Percentiles rank a stretch among this genome's conserved stretches.
Conservation (phyloP, 2,888 invertebrate species). For the Platycnemis pennipes region DNA sequence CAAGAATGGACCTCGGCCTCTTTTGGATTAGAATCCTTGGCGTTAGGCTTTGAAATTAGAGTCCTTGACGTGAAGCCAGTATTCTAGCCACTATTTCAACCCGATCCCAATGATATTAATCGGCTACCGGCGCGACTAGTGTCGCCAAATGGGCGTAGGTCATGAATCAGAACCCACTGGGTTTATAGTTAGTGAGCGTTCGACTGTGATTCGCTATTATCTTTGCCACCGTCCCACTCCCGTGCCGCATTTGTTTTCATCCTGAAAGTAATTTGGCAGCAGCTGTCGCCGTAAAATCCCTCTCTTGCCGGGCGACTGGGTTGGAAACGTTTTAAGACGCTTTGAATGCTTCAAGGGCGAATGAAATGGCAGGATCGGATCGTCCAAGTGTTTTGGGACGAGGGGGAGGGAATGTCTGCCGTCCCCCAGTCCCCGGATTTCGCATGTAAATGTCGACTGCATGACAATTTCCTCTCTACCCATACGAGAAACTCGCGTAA, state of each 20-base stretch:
- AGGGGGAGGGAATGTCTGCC: background rate
- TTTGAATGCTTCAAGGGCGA: background rate
- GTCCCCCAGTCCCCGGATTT: background rate
- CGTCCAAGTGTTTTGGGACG: background rate
- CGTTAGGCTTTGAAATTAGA: too few relatives aligned
- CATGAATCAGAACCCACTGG: too few relatives aligned
- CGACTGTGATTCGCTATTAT: background rate
- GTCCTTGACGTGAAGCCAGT: too few relatives aligned
- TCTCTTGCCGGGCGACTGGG: background rate
- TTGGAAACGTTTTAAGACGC: constrained; percentile 10
- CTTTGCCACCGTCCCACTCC: background rate
- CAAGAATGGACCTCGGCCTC: too few relatives aligned
- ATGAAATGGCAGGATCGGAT: background rate
- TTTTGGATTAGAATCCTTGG: too few relatives aligned
- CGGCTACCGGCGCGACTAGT: too few relatives aligned
- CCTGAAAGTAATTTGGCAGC: constrained; percentile 17
- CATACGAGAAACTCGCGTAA: background rate
- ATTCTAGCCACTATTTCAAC: too few relatives aligned
- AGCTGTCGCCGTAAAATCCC: background rate
- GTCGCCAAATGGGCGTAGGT: too few relatives aligned
- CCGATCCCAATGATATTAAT: too few relatives aligned
- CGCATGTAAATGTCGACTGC: background rate
- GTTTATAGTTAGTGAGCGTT: too few relatives aligned
- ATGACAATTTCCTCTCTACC: background rate
- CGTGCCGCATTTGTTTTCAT: background rate